Base-by-base conservation (phyloP, 2,888 invertebrate genomes). In the Protonemura montana region DNA sequence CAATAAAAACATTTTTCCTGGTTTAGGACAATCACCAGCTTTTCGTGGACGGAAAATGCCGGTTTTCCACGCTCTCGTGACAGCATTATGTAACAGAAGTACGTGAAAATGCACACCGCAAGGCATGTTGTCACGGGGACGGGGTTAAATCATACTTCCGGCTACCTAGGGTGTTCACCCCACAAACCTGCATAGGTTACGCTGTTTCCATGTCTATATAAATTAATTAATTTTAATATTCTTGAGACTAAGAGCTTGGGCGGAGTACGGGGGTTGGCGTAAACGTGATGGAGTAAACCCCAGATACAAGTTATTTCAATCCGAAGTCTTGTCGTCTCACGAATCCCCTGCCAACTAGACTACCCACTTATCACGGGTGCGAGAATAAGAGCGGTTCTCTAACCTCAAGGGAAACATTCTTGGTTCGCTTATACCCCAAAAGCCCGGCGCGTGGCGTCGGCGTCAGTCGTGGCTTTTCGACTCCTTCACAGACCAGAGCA, bases 161-260 rank as follows among this genome's bases (percentile, higher is more conserved):
- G 21, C 59, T 59, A 21, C 59, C 59, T 59, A 21, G 59, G 7
- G 16, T 21, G 59, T 21, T 21, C 59, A 59, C 59, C 59, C 59
- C 13, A 10, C 21, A 13, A 59, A 21, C 16, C 1, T 2, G 59
- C 59, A 21, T 59, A 59, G 59, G 59, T 59, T 16, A 59, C 59
- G 13, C 13, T 59, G 59, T 13, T 81, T 16, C 81, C 30, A 21
- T 29, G 30, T 29, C 84, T 84, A 59, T 84, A 84, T 84, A 84
- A 59, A 84, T 84, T 84, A 84, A 84, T 84, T 84, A 84, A 76
- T 76, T 84, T 82, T 84, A 84, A 84, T 84, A 84, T 84, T 59
- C 84, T 59, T 7, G 59, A 5, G 81, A 81, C 81, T 30, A 81
- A 81, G 81, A 21, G 21, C 28, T 21, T 21, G 28, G 28, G 81